Percentiles rank a stretch among this genome's conserved stretches.
phyloP scores from a whole-genome alignment of 2,113 vertebrate species.

The Nipponia nippon region DNA sequence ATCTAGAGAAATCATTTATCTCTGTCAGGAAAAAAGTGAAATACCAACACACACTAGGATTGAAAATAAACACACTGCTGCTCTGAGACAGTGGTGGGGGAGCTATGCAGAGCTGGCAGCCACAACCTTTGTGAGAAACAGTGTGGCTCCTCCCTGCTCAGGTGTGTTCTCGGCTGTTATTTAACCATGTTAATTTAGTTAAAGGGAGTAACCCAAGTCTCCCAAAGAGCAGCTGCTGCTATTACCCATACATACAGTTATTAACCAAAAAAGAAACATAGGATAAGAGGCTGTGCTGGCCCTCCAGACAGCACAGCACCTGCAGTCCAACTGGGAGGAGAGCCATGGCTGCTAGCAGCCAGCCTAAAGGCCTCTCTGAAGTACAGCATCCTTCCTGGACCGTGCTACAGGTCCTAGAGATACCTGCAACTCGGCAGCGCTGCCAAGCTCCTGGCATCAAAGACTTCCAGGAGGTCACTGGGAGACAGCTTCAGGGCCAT shows the following conservation, averaged over 20 bases:
- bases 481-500: not conserved
- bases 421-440: not conserved
- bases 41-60: not conserved
- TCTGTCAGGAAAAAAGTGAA: not conserved
- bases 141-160: not conserved
- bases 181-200: not conserved
- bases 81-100: not conserved
- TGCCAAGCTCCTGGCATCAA: not conserved
- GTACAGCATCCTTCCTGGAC: not conserved
- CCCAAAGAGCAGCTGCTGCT: not conserved
- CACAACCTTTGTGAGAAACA: not conserved
- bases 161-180: not conserved
- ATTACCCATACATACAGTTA: not conserved
- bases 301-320: not conserved
- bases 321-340: not conserved
- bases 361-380: not conserved
- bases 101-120: not conserved
- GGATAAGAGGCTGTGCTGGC: not conserved
- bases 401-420: not conserved
- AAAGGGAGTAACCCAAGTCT: not conserved
- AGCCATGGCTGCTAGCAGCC: not conserved
- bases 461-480: not conserved
- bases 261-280: not conserved
- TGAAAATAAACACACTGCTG: constrained; percentile 1
- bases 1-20: constrained; percentile 31